Evolutionary conservation across 2,113 vertebrate species (phyloP).

Genomic region (Dromiciops gliroides): DNA sequence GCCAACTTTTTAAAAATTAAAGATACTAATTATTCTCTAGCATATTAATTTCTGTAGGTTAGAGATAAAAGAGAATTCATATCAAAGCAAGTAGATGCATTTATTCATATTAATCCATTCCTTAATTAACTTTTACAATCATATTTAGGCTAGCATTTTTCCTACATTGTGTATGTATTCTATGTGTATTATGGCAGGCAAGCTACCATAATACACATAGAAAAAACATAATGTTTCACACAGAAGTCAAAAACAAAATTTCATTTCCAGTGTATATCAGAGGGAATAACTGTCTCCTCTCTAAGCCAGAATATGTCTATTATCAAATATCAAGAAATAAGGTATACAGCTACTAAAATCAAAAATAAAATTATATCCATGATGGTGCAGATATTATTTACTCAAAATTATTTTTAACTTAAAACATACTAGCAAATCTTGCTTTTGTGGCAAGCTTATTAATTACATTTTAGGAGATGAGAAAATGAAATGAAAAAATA

Average conservation of each 20-base stretch:
- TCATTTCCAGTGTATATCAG: not conserved
- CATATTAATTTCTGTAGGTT: not conserved
- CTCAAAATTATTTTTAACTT: not conserved
- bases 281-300: not conserved
- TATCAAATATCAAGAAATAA: not conserved
- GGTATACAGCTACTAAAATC: too few relatives aligned
- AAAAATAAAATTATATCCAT: not conserved
- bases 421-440: not conserved
- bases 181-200: too few relatives aligned
- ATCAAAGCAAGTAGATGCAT: not conserved
- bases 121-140: not conserved
- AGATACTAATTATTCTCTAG: not conserved
- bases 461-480: not conserved
- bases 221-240: not conserved
- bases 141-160: not conserved
- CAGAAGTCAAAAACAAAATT: not conserved
- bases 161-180: too few relatives aligned
- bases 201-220: not conserved
- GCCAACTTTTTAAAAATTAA: not conserved
- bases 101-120: not conserved
- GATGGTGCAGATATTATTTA: not conserved
- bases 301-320: not conserved
- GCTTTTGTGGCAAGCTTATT: not conserved
- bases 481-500: not conserved
- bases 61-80: not conserved